Percentiles rank a stretch among this genome's conserved stretches.
phyloP scores from a whole-genome alignment of 2,888 invertebrate species.

The Aphidius colemani region DNA sequence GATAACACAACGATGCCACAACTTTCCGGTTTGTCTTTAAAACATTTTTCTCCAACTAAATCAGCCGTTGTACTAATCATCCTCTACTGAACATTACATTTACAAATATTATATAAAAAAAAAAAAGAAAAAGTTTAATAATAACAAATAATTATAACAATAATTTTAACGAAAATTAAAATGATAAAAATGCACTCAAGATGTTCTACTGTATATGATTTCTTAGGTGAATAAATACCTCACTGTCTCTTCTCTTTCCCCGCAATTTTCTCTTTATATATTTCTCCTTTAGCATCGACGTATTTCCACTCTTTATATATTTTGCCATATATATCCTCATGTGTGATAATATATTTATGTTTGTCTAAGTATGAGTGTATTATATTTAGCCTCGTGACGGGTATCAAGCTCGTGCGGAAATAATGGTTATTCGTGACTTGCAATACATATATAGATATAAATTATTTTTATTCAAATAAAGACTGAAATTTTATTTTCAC shows the following conservation, averaged over 20 bases:
- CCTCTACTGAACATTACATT: conserved; percentile 25
- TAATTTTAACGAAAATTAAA: no score
- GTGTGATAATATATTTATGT: no score
- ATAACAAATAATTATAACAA: no score
- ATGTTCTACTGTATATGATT: no score
- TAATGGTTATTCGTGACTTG: conserved; percentile 42
- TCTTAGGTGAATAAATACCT: neutral
- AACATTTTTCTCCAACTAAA: conserved; percentile 5
- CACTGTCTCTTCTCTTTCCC: neutral
- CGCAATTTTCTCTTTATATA: neutral
- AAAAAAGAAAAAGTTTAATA: no score
- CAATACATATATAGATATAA: conserved; percentile 23
- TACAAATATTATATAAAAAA: no score
- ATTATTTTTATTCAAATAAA: neutral
- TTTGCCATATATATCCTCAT: no score
- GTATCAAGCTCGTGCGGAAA: conserved; percentile 41
- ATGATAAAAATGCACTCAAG: no score
- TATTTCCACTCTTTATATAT: conserved; percentile 1
- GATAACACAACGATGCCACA: conserved; percentile 44
- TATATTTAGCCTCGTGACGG: conserved; percentile 45
- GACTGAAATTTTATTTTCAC: no score
- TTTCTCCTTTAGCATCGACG: conserved; percentile 19
- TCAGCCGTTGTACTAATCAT: conserved; percentile 50
- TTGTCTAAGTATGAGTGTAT: conserved; percentile 25
- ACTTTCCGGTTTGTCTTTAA: conserved; percentile 23